These are phyloP conservation scores for Allacma fusca DNA, from an alignment of 2,888 invertebrate species.

Conservation along the genomic window DNA sequence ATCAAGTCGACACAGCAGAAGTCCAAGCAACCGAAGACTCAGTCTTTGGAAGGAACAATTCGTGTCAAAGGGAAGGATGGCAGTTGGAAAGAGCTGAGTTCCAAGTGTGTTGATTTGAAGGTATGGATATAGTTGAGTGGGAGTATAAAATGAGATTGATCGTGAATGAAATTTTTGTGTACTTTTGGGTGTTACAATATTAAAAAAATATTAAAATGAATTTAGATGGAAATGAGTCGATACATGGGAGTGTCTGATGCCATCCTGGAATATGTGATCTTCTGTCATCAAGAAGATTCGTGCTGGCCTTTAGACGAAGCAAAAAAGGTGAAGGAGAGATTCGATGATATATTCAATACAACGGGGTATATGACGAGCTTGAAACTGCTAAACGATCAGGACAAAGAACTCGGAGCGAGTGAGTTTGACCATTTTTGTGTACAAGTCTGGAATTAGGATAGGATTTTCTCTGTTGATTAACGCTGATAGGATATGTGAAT, in stretches of 20 bases:
- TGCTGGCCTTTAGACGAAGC: constrained; percentile 95
- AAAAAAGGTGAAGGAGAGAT: constrained; percentile 90
- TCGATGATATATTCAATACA: constrained; percentile 98
- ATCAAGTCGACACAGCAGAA: constrained; percentile 71
- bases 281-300: constrained; percentile 99
- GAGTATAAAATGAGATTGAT: too few relatives aligned
- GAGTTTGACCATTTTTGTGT: too few relatives aligned
- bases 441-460: too few relatives aligned
- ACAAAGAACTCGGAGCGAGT: constrained; percentile 67
- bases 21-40: constrained; percentile 69
- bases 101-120: constrained; percentile 57
- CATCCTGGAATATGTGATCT: constrained; percentile 94
- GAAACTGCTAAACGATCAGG: constrained; percentile 74
- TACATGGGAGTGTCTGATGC: constrained; percentile 89
- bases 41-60: constrained; percentile 74
- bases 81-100: constrained; percentile 53
- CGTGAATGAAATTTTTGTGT: too few relatives aligned
- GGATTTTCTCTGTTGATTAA: too few relatives aligned
- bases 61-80: constrained; percentile 62
- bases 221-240: constrained; percentile 71
- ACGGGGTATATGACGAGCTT: constrained; percentile 90
- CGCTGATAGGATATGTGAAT: too few relatives aligned
- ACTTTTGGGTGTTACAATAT: too few relatives aligned
- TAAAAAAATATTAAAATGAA: background rate
- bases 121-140: too few relatives aligned